Percentiles rank a stretch among this genome's conserved stretches.
phyloP scores from a whole-genome alignment of 2,888 invertebrate species.

The Melipona beecheii region DNA sequence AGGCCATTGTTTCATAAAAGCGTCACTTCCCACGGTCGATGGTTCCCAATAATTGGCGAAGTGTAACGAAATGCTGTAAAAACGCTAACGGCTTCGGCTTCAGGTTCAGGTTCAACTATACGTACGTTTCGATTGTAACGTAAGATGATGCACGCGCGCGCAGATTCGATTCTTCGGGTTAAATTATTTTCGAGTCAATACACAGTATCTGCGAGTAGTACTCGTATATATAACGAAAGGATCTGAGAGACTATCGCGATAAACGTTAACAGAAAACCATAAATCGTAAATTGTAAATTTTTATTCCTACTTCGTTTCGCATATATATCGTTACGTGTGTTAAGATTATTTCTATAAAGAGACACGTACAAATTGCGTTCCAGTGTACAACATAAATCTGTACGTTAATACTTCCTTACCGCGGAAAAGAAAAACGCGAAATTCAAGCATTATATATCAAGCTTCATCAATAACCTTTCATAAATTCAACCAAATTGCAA shows the following conservation, averaged over 20 bases:
- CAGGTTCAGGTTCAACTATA: not conserved
- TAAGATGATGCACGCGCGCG: not conserved
- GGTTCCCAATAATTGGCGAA: conserved; percentile 18
- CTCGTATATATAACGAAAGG: not conserved
- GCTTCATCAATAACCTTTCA: not conserved
- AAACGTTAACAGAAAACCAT: too few relatives aligned
- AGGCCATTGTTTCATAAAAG: conserved; percentile 9
- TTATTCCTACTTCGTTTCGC: too few relatives aligned
- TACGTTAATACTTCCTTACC: not conserved
- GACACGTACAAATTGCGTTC: not conserved
- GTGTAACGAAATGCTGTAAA: not conserved
- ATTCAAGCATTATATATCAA: not conserved
- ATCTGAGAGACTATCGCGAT: too few relatives aligned
- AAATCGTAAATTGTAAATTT: too few relatives aligned
- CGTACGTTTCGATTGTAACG: not conserved
- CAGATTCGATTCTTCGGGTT: not conserved
- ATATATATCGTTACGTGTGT: too few relatives aligned
- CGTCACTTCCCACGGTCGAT: conserved; percentile 7
- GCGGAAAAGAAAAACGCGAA: not conserved
- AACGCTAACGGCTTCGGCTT: not conserved
- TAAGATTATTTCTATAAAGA: too few relatives aligned
- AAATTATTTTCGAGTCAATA: not conserved
- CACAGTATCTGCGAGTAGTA: not conserved
- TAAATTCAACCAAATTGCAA: not conserved
- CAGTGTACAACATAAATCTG: not conserved